Conservation (phyloP, 2,888 invertebrate species). For the Pomacea canaliculata region DNA sequence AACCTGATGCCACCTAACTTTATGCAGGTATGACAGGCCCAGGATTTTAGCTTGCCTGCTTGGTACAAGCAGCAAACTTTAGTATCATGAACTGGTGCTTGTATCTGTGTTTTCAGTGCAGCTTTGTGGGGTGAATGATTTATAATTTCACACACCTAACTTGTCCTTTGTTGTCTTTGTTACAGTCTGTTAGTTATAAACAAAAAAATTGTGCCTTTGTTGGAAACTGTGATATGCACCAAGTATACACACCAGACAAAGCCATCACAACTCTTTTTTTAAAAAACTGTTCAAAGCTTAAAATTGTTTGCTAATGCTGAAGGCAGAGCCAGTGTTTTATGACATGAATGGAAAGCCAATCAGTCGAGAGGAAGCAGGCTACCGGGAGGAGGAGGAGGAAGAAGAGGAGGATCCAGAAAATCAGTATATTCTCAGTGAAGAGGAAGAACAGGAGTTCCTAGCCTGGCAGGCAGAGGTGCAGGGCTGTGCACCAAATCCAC, state of each 20-base stretch:
- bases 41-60: no score
- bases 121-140: no score
- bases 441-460: conserved; percentile 49
- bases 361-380: conserved; percentile 53
- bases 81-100: not conserved
- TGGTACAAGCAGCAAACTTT: not conserved
- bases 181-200: no score
- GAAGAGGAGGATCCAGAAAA: conserved; percentile 42
- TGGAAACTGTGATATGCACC: no score
- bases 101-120: no score
- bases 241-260: no score
- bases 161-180: no score
- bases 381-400: conserved; percentile 40
- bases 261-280: no score
- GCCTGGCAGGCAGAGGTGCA: conserved; percentile 48
- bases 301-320: conserved; percentile 15
- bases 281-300: no score
- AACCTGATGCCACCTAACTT: not conserved
- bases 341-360: conserved; percentile 52
- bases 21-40: conserved; percentile 9
- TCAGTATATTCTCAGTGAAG: conserved; percentile 42
- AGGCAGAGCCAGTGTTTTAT: conserved; percentile 60
- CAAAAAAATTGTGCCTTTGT: no score
- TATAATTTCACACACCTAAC: no score
- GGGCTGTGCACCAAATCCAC: not conserved